phyloP scores from a whole-genome alignment of 2,888 invertebrate genomes.

The Julus scandinavius region DNA sequence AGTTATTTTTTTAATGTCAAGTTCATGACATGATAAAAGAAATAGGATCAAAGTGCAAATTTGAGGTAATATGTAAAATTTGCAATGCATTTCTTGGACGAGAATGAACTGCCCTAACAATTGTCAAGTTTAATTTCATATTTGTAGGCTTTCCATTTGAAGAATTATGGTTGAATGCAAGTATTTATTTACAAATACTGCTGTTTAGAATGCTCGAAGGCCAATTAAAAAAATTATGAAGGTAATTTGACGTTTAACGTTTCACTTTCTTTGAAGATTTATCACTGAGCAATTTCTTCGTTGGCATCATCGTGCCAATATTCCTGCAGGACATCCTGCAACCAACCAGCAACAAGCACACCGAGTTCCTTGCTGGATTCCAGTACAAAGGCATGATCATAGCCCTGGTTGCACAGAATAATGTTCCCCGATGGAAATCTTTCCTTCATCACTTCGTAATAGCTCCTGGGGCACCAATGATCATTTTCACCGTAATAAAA shows the following conservation, averaged over 20 bases:
- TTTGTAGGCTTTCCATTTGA: neutral
- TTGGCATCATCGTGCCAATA: neutral
- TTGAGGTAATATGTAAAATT: too few species aligned
- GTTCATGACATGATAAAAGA: too few species aligned
- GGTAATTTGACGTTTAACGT: neutral
- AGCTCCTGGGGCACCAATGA: slow-evolving; percentile 83
- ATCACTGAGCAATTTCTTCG: neutral
- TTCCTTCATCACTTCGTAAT: slow-evolving; percentile 75
- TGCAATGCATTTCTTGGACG: too few species aligned
- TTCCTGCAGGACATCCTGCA: slow-evolving; percentile 6
- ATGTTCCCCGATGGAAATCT: slow-evolving; percentile 74
- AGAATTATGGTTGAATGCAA: neutral
- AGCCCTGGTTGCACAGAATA: slow-evolving; percentile 71
- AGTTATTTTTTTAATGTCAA: too few species aligned
- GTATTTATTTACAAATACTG: neutral
- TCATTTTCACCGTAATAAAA: slow-evolving; percentile 84
- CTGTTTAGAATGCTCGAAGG: neutral
- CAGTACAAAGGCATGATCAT: slow-evolving; percentile 85
- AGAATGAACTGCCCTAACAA: too few species aligned
- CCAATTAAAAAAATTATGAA: neutral
- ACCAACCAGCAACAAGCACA: slow-evolving; percentile 58
- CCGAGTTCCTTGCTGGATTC: slow-evolving; percentile 65
- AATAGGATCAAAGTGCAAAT: too few species aligned
- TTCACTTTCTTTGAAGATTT: neutral
- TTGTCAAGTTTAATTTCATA: too few species aligned